Evolutionary conservation across 2,113 vertebrate species (phyloP), one percentile per base, ranked within the genome.

Genomic region (Callospermophilus lateralis): DNA sequence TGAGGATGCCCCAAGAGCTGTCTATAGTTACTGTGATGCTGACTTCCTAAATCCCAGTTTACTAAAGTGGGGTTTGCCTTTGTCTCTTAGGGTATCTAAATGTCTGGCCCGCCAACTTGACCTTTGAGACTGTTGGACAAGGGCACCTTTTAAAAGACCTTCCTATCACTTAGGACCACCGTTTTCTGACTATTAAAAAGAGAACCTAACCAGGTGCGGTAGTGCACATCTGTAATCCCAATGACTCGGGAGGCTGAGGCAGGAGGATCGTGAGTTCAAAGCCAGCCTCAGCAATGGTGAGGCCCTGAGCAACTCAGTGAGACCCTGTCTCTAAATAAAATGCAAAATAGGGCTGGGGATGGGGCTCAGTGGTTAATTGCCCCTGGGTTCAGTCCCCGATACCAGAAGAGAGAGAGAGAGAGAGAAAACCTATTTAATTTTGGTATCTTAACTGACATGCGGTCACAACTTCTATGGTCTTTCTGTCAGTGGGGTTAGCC

Each of bases 71-170:
- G 3, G 39, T 39, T 84, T 90, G 26, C 26, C 34, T 95, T 96
- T 96, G 22, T 95, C n/a, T 87, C 72, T 76, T 61, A 32, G 28
- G 19, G 26, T 55, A 45, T 90, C 78, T 67, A 63, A 96, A 78
- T 93, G 42, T 42, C 72, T 68, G 95, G 34, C 65, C 45, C 37
- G 70, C 34, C 67, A 39, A 48, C 34, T 51, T 53, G 77, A 89
- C 34, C 55, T 93, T 89, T 55, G 32, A 81, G 51, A 34, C 90
- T 74, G 58, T 63, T 92, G 65, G 76, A 96, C 96, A 94, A 73
- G 22, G 72, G 12, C 28, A 95, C 91, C 34, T 88, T 88, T 89
- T 30, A 17, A 30, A 70, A 32, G 22, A 61, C 61, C 42, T 34
- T 51, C 0, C 61, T 73, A 2, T 78, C 13, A 51, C 79, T 72